These are phyloP conservation scores for Spheniscus mendiculus DNA, from an alignment of 2,113 vertebrate genomes.

Conservation along the genomic window DNA sequence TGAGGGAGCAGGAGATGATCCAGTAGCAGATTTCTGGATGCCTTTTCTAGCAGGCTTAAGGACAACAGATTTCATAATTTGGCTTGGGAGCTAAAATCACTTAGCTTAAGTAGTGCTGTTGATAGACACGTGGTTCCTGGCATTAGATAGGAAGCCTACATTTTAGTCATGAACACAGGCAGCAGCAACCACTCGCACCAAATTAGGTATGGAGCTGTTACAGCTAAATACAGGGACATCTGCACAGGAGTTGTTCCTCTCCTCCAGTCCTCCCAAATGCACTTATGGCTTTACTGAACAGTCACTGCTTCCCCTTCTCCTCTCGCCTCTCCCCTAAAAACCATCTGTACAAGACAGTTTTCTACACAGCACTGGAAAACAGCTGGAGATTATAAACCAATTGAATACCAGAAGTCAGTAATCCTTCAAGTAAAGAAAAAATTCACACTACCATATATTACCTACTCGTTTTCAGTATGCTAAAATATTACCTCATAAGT, in stretches of 20 bases:
- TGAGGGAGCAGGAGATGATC: not conserved
- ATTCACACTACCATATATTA: not conserved
- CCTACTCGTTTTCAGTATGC: not conserved
- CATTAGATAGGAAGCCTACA: not conserved
- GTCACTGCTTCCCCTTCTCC: not conserved
- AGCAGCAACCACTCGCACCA: not conserved
- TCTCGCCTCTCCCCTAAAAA: not conserved
- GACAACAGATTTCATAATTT: conserved; percentile 18
- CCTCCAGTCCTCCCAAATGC: not conserved
- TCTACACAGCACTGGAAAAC: not conserved
- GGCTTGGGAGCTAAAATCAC: conserved; percentile 25
- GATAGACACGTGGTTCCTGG: not conserved
- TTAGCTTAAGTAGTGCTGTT: conserved; percentile 6
- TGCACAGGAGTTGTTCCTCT: not conserved
- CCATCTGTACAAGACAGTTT: not conserved
- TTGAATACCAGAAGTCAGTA: not conserved
- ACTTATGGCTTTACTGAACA: not conserved
- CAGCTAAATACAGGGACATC: not conserved
- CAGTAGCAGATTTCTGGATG: not conserved
- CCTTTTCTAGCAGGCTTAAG: not conserved
- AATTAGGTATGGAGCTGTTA: not conserved
- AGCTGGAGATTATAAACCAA: not conserved
- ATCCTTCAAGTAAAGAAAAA: not conserved
- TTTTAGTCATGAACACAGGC: not conserved
- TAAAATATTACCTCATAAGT: not conserved